Conservation (phyloP, 2,113 vertebrate genomes). For the Brachypteracias leptosomus region DNA sequence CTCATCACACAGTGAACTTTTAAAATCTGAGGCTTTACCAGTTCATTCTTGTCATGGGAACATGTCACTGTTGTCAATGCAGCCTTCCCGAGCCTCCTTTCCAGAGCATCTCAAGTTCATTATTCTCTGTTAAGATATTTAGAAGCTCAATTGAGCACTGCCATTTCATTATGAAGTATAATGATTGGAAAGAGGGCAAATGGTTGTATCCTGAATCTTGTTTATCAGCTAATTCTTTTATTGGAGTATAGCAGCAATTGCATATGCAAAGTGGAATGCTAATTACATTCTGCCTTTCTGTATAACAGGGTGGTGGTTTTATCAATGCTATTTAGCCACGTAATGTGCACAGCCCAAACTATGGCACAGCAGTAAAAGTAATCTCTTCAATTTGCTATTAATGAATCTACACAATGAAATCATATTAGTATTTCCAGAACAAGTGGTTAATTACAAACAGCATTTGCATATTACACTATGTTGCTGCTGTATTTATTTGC, state of each 20-base stretch:
- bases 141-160: conserved; percentile 64
- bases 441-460: conserved; percentile 37
- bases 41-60: conserved; percentile 48
- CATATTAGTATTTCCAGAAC: conserved; percentile 35
- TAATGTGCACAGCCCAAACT: conserved; percentile 37
- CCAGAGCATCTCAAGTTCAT: conserved; percentile 54
- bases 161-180: conserved; percentile 64
- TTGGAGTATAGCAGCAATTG: conserved; percentile 52
- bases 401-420: conserved; percentile 35
- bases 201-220: conserved; percentile 61
- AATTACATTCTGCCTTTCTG: conserved; percentile 67
- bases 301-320: conserved; percentile 52
- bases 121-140: conserved; percentile 71
- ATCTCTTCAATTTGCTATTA: conserved; percentile 58
- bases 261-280: conserved; percentile 66
- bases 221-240: conserved; percentile 76
- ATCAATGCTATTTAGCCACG: conserved; percentile 53
- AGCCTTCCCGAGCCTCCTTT: conserved; percentile 47
- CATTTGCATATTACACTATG: conserved; percentile 6
- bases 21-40: conserved; percentile 21
- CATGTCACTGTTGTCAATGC: conserved; percentile 32
- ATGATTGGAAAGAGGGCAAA: conserved; percentile 65
- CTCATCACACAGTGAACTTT: conserved; percentile 24
- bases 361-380: conserved; percentile 57
- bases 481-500: conserved; percentile 12